Evolutionary conservation across 2,888 invertebrate genomes (phyloP), one percentile per base, ranked within the genome.

Genomic region (Athalia rosae): DNA sequence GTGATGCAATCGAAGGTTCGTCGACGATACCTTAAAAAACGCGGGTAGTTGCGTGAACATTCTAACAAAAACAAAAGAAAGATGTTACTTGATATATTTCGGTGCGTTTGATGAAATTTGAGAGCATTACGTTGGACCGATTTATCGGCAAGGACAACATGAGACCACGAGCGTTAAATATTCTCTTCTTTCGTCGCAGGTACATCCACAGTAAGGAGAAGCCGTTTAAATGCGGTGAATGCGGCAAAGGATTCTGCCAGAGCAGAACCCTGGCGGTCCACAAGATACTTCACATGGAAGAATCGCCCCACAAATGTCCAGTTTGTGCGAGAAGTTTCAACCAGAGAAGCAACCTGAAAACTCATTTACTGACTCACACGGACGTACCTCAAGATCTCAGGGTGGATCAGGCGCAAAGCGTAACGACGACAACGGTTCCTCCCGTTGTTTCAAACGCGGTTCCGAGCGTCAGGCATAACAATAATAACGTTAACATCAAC

Each of bases 201-300:
- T 99, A 98, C 91, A 99, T 99, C 82, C 99, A 99, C 91, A 97
- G 97, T 82, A 99, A 99, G 89, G 98, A 99, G 91, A 99, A 99
- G 90, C 99, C 99, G 0, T 99, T 99, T 91, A 99, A 98, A 88
- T 99, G 99, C 90, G 94, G 93, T 4, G 96, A 98, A 85, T 99
- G 99, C 90, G 98, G 98, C 63, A 99, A 99, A 91, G 99, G 99
- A 4, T 99, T 99, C 91, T 99, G 99, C 89, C 99, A 99, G 89
- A 97, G 97, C 41, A 93, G 99, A 73, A 99, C 99, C 0, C 91
- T 99, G 82, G 98, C 98, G 1, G 98, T 98, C 1, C 99, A 99
- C 91, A 96, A 96, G 90, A 97, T 98, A 81, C 93, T 98, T 48
- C 98, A 98, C 89, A 93, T 96, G 93, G 97, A 98, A 90, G 97